phyloP scores from a whole-genome alignment of 2,113 vertebrate species.

The Lepidothrix coronata region DNA sequence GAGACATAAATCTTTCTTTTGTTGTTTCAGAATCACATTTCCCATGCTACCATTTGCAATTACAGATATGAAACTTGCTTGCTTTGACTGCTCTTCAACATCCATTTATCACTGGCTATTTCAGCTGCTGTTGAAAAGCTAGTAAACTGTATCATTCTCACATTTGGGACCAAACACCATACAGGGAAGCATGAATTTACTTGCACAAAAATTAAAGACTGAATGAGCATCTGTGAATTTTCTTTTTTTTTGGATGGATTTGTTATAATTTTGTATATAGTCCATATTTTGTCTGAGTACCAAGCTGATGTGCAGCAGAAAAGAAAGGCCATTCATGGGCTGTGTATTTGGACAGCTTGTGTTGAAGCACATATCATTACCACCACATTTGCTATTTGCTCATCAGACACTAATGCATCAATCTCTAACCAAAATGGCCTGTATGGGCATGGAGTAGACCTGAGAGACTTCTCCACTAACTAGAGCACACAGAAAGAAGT shows the following conservation, averaged over 20 bases:
- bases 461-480: background rate
- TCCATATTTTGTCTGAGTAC: background rate
- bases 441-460: background rate
- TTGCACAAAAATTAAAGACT: background rate
- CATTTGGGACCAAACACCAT: background rate
- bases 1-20: constrained; percentile 36
- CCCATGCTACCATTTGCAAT: constrained; percentile 51
- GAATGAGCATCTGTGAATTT: background rate
- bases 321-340: background rate
- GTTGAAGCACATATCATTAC: background rate
- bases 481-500: background rate
- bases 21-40: constrained; percentile 31
- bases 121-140: background rate
- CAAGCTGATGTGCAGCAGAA: background rate
- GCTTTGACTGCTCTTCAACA: constrained; percentile 22
- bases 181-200: background rate
- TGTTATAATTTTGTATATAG: background rate
- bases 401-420: background rate
- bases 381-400: background rate
- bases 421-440: background rate
- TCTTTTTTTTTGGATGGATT: background rate
- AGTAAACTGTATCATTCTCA: background rate
- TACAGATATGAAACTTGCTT: constrained; percentile 29
- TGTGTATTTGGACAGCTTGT: background rate
- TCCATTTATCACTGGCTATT: constrained; percentile 1